phyloP scores from a whole-genome alignment of 2,888 invertebrate genomes.

The Agrotis segetum region DNA sequence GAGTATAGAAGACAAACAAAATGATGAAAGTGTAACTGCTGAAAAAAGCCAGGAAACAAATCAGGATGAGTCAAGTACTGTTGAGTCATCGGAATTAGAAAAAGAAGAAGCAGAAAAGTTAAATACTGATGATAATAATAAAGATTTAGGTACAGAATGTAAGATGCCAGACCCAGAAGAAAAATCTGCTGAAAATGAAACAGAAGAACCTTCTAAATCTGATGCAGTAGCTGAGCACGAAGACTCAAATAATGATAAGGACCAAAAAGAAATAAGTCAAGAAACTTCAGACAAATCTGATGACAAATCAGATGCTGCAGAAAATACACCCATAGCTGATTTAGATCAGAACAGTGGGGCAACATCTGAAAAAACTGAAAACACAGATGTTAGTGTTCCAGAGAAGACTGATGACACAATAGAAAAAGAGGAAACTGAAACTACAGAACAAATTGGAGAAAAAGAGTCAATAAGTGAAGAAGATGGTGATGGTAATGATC shows the following conservation, averaged over 20 bases:
- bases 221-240: conserved; percentile 3
- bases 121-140: conserved; percentile 15
- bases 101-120: conserved; percentile 16
- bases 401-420: conserved; percentile 11
- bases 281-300: conserved; percentile 5
- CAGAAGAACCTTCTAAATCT: conserved; percentile 14
- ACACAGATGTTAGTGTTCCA: background rate
- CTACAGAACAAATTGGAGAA: conserved; percentile 18
- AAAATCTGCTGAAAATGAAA: conserved; percentile 24
- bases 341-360: conserved; percentile 1
- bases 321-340: conserved; percentile 7
- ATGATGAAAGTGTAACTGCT: conserved; percentile 9
- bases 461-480: conserved; percentile 13
- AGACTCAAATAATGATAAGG: background rate
- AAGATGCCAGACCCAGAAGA: conserved; percentile 16
- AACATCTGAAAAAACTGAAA: conserved; percentile 6
- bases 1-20: background rate
- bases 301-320: conserved; percentile 2
- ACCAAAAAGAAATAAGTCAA: conserved; percentile 22
- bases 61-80: conserved; percentile 9
- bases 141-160: conserved; percentile 19
- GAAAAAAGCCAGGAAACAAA: conserved; percentile 22
- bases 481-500: conserved; percentile 13
- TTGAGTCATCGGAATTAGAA: conserved; percentile 24
- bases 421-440: conserved; percentile 17